A percentile compares a stretch with the other conserved stretches of the same genome.
Evolutionary conservation across 2,113 vertebrate genomes (phyloP).

Genomic region (Neolamprologus ventralis): DNA sequence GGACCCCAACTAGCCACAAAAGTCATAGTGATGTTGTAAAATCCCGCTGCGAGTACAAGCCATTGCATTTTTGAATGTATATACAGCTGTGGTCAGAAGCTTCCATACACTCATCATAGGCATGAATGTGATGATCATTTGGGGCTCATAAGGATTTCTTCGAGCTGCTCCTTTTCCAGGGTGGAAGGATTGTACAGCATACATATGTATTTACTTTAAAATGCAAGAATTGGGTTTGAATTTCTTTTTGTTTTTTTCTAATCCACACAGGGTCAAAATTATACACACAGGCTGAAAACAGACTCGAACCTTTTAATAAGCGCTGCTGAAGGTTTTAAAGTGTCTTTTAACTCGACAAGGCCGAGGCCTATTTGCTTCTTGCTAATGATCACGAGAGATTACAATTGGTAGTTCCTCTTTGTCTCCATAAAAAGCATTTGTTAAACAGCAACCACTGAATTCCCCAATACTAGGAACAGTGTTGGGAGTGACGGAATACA

Average conservation of each 20-base stretch:
- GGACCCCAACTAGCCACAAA: not conserved
- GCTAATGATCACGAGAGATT: rapidly evolving
- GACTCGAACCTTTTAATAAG: not conserved
- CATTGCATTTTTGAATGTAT: not conserved
- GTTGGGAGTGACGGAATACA: too few relatives aligned
- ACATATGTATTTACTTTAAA: not conserved
- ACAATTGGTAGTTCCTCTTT: not conserved
- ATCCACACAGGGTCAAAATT: not conserved
- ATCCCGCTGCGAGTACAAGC: not conserved
- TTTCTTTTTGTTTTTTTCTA: not conserved
- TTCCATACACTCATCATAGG: not conserved
- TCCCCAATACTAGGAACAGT: not conserved
- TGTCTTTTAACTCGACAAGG: not conserved
- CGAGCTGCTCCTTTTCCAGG: not conserved
- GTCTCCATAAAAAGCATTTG: not conserved
- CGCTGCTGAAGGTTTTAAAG: not conserved
- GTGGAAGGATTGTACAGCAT: not conserved
- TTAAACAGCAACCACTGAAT: not conserved
- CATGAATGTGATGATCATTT: not conserved
- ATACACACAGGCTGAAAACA: not conserved
- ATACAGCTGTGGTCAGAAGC: not conserved
- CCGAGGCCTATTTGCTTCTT: not conserved
- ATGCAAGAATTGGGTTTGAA: not conserved
- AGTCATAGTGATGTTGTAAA: not conserved
- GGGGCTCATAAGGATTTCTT: not conserved